Evolutionary conservation across 2,797 vertebrate genomes (phyloP).

Genomic region (Nasua narica): DNA sequence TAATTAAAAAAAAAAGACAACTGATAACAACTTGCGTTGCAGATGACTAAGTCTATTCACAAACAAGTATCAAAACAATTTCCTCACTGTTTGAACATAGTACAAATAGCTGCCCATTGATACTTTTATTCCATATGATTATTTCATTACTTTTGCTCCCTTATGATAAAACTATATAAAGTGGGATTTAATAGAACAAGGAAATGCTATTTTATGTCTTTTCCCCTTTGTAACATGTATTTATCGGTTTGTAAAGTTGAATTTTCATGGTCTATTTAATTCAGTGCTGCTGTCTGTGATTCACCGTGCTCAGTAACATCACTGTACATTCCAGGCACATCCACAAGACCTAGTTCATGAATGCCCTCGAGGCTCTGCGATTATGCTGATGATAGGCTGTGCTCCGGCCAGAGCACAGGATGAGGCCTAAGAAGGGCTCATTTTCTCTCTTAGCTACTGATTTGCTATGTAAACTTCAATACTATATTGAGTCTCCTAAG

Average conservation of each 20-base stretch:
- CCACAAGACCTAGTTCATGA: constrained; percentile 44
- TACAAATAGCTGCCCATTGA: background rate
- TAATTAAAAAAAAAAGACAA: background rate
- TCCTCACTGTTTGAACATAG: background rate
- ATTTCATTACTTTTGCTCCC: background rate
- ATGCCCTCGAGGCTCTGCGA: background rate
- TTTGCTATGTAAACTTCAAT: constrained; percentile 43
- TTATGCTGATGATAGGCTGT: background rate
- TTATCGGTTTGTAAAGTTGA: constrained; percentile 4
- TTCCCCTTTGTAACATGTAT: background rate
- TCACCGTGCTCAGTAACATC: background rate
- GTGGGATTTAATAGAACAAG: background rate
- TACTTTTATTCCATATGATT: background rate
- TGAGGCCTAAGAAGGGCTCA: background rate
- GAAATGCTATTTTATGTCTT: background rate
- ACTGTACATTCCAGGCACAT: constrained; percentile 52
- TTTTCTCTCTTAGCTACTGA: constrained; percentile 37
- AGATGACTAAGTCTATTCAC: background rate
- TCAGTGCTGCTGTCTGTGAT: background rate
- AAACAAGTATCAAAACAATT: background rate
- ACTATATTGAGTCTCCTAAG: constrained; percentile 4
- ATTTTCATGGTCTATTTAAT: constrained; percentile 48
- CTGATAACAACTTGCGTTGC: background rate
- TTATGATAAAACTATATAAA: background rate
- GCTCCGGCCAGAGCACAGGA: background rate